Percentiles rank a stretch among this genome's conserved stretches.
Evolutionary conservation across 2,888 invertebrate species (phyloP).

Genomic region (Enchytraeus crypticus): DNA sequence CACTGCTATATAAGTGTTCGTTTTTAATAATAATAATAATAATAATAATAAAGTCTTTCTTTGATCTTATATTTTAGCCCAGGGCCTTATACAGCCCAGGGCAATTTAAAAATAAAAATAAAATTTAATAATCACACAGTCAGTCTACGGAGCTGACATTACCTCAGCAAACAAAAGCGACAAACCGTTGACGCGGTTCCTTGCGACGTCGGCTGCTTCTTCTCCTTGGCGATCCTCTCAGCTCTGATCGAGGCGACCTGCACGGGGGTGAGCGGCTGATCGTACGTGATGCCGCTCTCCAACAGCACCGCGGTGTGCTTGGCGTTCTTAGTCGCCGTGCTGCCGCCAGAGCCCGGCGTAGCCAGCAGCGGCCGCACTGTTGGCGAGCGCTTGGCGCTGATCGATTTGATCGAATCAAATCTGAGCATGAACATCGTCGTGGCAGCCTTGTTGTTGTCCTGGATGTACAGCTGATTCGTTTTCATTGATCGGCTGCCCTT

Average conservation of each 20-base stretch:
- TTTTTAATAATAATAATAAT: too few species aligned
- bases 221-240: conserved; percentile 70
- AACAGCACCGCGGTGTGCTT: conserved; percentile 74
- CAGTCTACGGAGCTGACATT: neutral
- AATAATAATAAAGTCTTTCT: too few species aligned
- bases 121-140: neutral
- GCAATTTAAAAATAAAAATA: too few species aligned
- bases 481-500: conserved; percentile 63
- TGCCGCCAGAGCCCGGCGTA: conserved; percentile 59
- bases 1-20: too few species aligned
- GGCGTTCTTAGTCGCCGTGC: conserved; percentile 62
- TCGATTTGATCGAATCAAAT: conserved; percentile 68
- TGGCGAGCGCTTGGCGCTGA: conserved; percentile 55
- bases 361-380: conserved; percentile 68
- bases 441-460: conserved; percentile 68
- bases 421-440: conserved; percentile 54
- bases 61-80: too few species aligned
- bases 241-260: conserved; percentile 56
- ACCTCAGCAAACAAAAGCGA: neutral
- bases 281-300: conserved; percentile 75
- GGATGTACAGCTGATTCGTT: conserved; percentile 66
- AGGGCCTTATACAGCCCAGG: too few species aligned
- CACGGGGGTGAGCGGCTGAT: conserved; percentile 71
- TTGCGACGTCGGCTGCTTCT: conserved; percentile 23
- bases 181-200: neutral